A percentile compares a stretch with the other conserved stretches of the same genome.
These are phyloP conservation scores for Chaetodon trifascialis DNA, from an alignment of 2,113 vertebrate genomes.

Conservation along the genomic window DNA sequence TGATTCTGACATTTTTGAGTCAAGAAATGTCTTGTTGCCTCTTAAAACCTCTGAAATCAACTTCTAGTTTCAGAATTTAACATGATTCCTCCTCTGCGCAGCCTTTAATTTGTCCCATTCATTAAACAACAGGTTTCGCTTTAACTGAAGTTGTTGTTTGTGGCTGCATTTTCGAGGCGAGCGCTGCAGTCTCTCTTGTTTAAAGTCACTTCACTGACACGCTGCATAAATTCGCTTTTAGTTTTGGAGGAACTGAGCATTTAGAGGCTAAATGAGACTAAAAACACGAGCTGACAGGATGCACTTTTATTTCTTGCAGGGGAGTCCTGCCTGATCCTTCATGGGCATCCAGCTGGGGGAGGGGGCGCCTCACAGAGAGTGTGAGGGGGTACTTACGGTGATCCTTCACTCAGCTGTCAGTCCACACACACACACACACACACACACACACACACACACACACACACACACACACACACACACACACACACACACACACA, in stretches of 20 bases:
- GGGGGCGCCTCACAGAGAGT: neutral
- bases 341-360: neutral
- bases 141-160: no score
- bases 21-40: neutral
- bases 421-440: neutral
- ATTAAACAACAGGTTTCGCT: no score
- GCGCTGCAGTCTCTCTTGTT: neutral
- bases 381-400: neutral
- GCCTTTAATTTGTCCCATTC: no score
- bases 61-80: no score
- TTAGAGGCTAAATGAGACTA: neutral
- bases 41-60: no score
- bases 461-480: neutral
- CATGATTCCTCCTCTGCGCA: no score
- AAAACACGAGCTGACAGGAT: neutral
- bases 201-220: no score
- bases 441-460: no score
- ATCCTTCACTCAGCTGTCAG: conserved; percentile 34
- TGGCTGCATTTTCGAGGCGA: no score
- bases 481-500: neutral
- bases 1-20: neutral
- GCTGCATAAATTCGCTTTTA: neutral
- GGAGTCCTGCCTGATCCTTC: neutral
- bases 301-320: neutral
- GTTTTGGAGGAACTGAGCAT: neutral